phyloP scores from a whole-genome alignment of 2,797 vertebrate genomes.

The Vireo griseus region DNA sequence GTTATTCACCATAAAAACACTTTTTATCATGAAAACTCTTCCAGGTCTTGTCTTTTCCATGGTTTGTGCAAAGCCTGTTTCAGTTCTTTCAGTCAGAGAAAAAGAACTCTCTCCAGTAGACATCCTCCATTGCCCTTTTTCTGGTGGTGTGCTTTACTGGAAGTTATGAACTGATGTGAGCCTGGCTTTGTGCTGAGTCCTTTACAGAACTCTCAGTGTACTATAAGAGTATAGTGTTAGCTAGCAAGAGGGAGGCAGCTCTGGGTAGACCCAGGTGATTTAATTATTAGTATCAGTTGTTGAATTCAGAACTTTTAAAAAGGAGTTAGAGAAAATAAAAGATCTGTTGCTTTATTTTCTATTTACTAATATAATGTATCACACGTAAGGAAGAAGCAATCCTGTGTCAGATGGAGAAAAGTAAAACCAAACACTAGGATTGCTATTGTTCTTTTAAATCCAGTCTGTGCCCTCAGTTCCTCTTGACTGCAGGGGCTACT shows the following conservation, averaged over 20 bases:
- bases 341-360: neutral
- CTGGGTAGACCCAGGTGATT: neutral
- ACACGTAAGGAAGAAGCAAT: neutral
- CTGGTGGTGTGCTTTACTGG: neutral
- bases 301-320: neutral
- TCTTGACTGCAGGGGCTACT: neutral
- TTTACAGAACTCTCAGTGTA: neutral
- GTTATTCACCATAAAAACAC: neutral
- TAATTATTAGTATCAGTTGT: neutral
- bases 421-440: neutral
- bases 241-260: neutral
- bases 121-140: neutral
- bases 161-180: neutral
- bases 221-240: neutral
- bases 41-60: neutral
- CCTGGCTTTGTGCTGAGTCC: neutral
- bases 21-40: neutral
- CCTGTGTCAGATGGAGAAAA: neutral
- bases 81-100: neutral
- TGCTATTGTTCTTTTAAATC: neutral
- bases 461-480: neutral
- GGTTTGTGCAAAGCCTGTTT: neutral
- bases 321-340: neutral
- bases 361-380: neutral
- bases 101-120: neutral